phyloP scores from a whole-genome alignment of 2,888 invertebrate genomes.

The Choreutis nemorana region DNA sequence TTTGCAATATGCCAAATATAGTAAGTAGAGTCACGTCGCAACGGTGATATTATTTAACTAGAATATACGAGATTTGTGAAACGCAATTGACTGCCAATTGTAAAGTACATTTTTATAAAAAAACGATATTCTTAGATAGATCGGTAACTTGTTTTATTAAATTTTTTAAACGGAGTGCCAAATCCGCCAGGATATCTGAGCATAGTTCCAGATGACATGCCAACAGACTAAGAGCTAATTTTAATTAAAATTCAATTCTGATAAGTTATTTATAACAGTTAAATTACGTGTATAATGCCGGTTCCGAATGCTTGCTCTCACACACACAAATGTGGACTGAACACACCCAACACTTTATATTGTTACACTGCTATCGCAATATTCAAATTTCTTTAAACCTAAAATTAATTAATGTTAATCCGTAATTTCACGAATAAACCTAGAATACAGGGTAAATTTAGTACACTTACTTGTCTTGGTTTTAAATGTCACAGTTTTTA shows the following conservation, averaged over 20 bases:
- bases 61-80: conserved; percentile 41
- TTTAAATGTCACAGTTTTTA: conserved; percentile 50
- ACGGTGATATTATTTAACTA: conserved; percentile 55
- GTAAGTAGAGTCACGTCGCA: conserved; percentile 34
- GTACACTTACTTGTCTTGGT: conserved; percentile 51
- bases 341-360: conserved; percentile 3
- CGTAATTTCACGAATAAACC: conserved; percentile 52
- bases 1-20: conserved; percentile 34
- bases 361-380: too few relatives aligned
- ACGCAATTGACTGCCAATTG: conserved; percentile 65
- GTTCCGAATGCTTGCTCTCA: too few relatives aligned
- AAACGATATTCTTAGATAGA: conserved; percentile 57
- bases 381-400: too few relatives aligned
- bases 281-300: too few relatives aligned
- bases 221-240: conserved; percentile 23
- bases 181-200: conserved; percentile 23
- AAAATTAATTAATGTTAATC: conserved; percentile 33
- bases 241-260: conserved; percentile 20
- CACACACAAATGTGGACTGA: too few relatives aligned
- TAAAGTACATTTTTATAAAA: conserved; percentile 51
- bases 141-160: conserved; percentile 51
- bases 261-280: too few relatives aligned
- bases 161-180: conserved; percentile 55
- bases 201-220: conserved; percentile 23
- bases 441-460: conserved; percentile 66